These are phyloP conservation scores for Vombatus ursinus DNA, from an alignment of 2,113 vertebrate genomes.

Conservation along the genomic window DNA sequence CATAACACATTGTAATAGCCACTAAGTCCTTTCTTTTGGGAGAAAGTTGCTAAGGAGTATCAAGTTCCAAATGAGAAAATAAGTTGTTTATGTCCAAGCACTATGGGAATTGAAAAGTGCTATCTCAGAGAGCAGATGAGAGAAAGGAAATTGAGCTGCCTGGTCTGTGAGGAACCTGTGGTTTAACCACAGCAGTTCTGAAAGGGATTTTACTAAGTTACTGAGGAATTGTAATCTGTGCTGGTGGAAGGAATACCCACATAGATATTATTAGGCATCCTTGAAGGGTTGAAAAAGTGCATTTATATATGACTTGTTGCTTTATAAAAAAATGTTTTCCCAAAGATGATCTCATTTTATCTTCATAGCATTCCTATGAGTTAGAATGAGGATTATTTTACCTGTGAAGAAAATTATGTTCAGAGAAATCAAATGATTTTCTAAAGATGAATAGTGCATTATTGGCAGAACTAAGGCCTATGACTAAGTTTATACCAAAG, in stretches of 20 bases:
- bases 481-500: background rate
- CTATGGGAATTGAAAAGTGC: background rate
- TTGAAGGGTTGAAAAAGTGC: background rate
- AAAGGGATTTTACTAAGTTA: background rate
- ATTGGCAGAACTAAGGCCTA: background rate
- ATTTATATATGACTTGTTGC: background rate
- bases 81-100: background rate
- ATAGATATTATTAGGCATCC: background rate
- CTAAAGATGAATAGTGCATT: background rate
- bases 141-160: background rate
- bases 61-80: background rate
- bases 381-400: background rate
- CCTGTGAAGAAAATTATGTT: background rate
- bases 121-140: background rate
- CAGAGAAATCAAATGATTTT: background rate
- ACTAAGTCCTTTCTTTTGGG: background rate
- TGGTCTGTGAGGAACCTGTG: background rate
- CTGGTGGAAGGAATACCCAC: background rate
- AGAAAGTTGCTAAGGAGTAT: background rate
- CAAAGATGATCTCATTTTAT: background rate
- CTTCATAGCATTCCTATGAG: background rate
- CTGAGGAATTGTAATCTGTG: background rate
- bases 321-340: background rate
- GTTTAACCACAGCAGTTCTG: background rate
- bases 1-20: background rate